Evolutionary conservation across 2,113 vertebrate species (phyloP), one percentile per base, ranked within the genome.

Genomic region (Datnioides undecimradiatus): DNA sequence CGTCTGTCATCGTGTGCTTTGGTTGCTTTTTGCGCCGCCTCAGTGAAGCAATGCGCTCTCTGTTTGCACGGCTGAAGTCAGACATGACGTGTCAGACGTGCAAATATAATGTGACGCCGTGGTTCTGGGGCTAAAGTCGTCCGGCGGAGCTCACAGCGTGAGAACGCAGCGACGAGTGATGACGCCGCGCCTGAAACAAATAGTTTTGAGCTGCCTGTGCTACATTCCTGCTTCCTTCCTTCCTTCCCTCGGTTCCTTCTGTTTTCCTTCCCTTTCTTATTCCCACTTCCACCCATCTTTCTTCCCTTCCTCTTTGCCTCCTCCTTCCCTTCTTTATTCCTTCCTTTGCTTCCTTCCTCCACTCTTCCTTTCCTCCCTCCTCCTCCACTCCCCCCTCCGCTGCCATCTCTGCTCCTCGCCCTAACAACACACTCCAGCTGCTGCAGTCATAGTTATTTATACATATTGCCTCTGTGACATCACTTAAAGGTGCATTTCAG

Each of bases 371-470:
- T 54, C 29, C 0, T 13, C 3, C 16, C 16, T 33, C 8, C 6
- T 0, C 9, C 40, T n/a, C 49, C 36, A 7, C 23, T 23, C 12
- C 7, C 17, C n/a, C 31, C 12, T 3, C 8, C 2, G 8, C 23
- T 27, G 11, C 4, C 19, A 12, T 25, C 13, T n/a, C 57, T n/a
- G n/a, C 41, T 2, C 6, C 2, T 17, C n/a, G 11, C 33, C 21
- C 43, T n/a, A 49, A n/a, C 23, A 51, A 51, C 71, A 73, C 12
- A 16, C 57, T 62, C 41, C 52, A 72, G 48, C 52, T 33, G 76
- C 59, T 85, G 45, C 54, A 29, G 74, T 91, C 90, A 89, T 76
- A 33, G 82, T 80, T 92, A 91, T 91, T 91, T 84, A 85, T 89
- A n/a, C n/a, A n/a, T n/a, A 90, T 87, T 41, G 34, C 6, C 51